Evolutionary conservation across 1,140 invertebrate species (phyloP).

Genomic region (Stenopsyche tienmushanensis): DNA sequence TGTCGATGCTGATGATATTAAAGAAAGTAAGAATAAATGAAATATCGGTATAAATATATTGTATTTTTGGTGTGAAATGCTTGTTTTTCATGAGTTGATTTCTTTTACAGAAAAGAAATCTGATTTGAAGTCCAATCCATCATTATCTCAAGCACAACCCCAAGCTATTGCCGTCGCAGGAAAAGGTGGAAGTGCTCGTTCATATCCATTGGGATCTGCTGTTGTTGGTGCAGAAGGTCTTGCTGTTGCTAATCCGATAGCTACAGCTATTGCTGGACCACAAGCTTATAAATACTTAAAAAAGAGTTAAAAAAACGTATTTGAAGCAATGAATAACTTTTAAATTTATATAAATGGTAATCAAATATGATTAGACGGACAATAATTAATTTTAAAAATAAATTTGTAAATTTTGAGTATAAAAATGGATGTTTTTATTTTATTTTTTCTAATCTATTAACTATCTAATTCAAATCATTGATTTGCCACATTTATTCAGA

Average conservation of each 20-base stretch:
- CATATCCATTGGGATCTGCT: constrained; percentile 51
- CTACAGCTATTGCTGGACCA: constrained; percentile 53
- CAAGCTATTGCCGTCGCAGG: constrained; percentile 53
- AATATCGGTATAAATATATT: neutral
- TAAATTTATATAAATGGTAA: neutral
- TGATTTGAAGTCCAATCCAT: constrained; percentile 17
- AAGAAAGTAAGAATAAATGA: constrained; percentile 33
- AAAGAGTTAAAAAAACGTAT: neutral
- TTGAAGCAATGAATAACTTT: too few species aligned
- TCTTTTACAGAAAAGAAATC: constrained; percentile 14
- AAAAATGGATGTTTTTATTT: neutral
- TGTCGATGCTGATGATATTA: constrained; percentile 41
- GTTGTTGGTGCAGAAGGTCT: constrained; percentile 52
- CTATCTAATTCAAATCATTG: neutral
- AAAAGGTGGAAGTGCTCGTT: constrained; percentile 51
- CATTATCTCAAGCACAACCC: constrained; percentile 50
- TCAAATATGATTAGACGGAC: neutral
- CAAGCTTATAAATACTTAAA: neutral
- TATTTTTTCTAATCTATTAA: neutral
- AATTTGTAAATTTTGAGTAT: neutral
- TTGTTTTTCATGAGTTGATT: too few species aligned
- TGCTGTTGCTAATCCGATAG: constrained; percentile 52
- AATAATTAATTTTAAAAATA: neutral
- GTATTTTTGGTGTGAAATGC: constrained; percentile 1
- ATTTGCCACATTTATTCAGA: too few species aligned